A percentile compares a stretch with the other conserved stretches of the same genome.
phyloP scores from a whole-genome alignment of 2,797 vertebrate species.

The Centroberyx gerrardi region DNA sequence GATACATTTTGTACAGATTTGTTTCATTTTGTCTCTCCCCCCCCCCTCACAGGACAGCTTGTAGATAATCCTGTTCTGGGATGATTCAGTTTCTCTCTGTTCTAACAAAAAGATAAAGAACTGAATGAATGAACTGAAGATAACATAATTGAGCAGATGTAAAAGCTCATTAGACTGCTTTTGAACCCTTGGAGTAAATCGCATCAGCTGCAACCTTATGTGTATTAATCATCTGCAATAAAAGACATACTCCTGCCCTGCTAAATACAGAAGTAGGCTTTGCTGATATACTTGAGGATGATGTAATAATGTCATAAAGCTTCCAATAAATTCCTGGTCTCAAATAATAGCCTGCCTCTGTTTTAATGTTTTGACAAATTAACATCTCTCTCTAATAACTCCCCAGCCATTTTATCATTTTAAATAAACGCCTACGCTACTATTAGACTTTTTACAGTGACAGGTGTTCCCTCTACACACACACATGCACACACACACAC shows the following conservation, averaged over 20 bases:
- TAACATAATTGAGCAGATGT: slow-evolving; percentile 47
- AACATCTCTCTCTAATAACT: neutral
- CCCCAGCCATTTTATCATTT: neutral
- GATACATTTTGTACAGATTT: slow-evolving; percentile 58
- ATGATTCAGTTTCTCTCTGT: slow-evolving; percentile 42
- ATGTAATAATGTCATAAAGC: slow-evolving; percentile 25
- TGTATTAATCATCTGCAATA: slow-evolving; percentile 33
- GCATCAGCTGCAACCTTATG: slow-evolving; percentile 51
- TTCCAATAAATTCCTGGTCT: slow-evolving; percentile 18
- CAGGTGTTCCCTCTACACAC: neutral
- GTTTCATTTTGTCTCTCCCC: slow-evolving; percentile 60
- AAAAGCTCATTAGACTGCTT: slow-evolving; percentile 9
- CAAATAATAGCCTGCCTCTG: slow-evolving; percentile 8
- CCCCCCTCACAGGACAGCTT: slow-evolving; percentile 46
- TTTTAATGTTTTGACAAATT: neutral
- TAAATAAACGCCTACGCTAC: neutral
- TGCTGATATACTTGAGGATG: slow-evolving; percentile 14
- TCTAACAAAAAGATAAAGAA: slow-evolving; percentile 62
- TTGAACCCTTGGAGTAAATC: slow-evolving; percentile 45
- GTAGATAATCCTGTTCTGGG: slow-evolving; percentile 61
- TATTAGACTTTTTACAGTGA: neutral
- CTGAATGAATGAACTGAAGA: slow-evolving; percentile 50
- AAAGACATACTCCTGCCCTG: slow-evolving; percentile 18
- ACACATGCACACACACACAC: slow-evolving; percentile 14
- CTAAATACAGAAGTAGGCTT: slow-evolving; percentile 15